A percentile compares a stretch with the other conserved stretches of the same genome.
Conservation (phyloP, 2,797 vertebrate species). For the Petrocephalus sullivani region DNA sequence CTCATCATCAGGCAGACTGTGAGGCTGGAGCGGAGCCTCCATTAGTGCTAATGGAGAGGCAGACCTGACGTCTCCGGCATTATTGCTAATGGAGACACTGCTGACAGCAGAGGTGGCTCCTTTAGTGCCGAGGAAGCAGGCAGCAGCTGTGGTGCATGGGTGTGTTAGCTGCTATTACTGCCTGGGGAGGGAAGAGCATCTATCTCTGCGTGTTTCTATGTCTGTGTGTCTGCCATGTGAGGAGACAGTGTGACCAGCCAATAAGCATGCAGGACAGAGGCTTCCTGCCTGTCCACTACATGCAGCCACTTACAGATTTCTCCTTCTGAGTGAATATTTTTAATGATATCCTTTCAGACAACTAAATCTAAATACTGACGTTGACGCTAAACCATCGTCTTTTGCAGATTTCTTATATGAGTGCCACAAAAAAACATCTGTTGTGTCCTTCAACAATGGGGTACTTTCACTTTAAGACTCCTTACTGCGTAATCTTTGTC, state of each 20-base stretch:
- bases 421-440: background rate
- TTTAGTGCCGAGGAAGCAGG: slow-evolving; percentile 28
- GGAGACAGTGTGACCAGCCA: background rate
- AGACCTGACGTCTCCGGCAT: slow-evolving; percentile 48
- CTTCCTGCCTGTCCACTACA: background rate
- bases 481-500: background rate
- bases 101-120: slow-evolving; percentile 50
- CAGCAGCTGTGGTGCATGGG: background rate
- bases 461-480: background rate
- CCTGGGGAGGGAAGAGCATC: background rate
- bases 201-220: background rate
- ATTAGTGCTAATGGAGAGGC: slow-evolving; percentile 47
- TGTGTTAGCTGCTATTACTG: background rate
- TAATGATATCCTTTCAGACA: background rate
- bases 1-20: slow-evolving; percentile 29
- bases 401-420: background rate
- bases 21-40: slow-evolving; percentile 37
- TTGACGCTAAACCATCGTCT: background rate
- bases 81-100: slow-evolving; percentile 48
- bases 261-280: background rate
- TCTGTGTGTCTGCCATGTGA: background rate
- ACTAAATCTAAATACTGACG: background rate
- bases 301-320: background rate
- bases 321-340: background rate
- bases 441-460: background rate